These are phyloP conservation scores for Erpetoichthys calabaricus DNA, from an alignment of 2,797 vertebrate genomes.

Conservation along the genomic window DNA sequence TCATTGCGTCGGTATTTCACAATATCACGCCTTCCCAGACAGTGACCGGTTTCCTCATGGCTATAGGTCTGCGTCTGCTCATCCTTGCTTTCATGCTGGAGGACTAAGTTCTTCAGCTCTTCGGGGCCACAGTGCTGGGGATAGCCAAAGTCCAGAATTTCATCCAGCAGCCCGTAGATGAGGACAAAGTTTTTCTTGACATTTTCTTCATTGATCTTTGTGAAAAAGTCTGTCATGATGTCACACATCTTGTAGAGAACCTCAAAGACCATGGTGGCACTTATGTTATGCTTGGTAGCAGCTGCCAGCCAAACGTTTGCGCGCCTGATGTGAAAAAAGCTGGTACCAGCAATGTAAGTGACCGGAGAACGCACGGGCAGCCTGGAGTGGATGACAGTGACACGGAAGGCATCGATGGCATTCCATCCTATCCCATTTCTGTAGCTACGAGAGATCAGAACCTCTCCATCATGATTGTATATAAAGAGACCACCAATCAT, in stretches of 20 bases:
- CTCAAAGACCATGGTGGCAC: slow-evolving; percentile 97
- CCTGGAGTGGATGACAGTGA: slow-evolving; percentile 95
- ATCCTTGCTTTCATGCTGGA: slow-evolving; percentile 96
- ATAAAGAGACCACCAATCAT: too few relatives aligned
- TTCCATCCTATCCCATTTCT: slow-evolving; percentile 52
- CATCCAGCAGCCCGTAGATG: slow-evolving; percentile 94
- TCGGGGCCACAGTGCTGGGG: slow-evolving; percentile 98
- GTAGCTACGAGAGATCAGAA: too few relatives aligned
- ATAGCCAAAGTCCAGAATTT: slow-evolving; percentile 97
- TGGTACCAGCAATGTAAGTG: slow-evolving; percentile 96
- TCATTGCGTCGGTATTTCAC: too few relatives aligned
- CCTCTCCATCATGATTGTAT: too few relatives aligned
- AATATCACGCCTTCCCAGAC: too few relatives aligned
- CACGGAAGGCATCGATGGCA: slow-evolving; percentile 92
- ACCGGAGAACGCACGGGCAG: slow-evolving; percentile 97
- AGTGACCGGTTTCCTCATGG: too few relatives aligned
- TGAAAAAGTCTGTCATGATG: slow-evolving; percentile 95
- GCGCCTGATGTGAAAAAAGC: slow-evolving; percentile 96
- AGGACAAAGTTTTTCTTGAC: slow-evolving; percentile 99
- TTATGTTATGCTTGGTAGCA: slow-evolving; percentile 98
- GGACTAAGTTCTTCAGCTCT: slow-evolving; percentile 96
- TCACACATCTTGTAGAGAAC: slow-evolving; percentile 99
- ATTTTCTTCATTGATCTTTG: slow-evolving; percentile 98
- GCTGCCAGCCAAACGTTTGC: slow-evolving; percentile 98
- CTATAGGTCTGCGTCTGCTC: slow-evolving; percentile 36